Conservation (phyloP, 2,113 vertebrate species). For the Pachypanchax playfairii region DNA sequence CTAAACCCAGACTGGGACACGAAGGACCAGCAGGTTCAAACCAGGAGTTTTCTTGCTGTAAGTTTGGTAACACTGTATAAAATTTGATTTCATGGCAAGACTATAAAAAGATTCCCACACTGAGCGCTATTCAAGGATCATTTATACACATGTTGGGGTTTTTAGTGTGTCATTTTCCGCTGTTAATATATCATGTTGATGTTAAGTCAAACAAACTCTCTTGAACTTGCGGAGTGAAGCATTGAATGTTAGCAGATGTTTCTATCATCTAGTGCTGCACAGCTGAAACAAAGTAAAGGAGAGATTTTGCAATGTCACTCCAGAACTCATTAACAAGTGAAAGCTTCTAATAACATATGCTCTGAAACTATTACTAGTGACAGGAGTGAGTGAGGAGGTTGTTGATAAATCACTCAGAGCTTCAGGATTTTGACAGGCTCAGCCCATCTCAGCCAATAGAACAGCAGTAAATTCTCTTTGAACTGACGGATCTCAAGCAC, state of each 20-base stretch:
- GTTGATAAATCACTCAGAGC: conserved; percentile 45
- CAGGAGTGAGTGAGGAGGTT: conserved; percentile 37
- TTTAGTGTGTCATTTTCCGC: neutral
- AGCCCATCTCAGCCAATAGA: conserved; percentile 9
- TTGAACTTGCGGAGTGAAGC: neutral
- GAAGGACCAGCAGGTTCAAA: neutral
- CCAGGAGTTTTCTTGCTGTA: neutral
- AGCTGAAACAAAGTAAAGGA: conserved; percentile 27
- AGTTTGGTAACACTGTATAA: neutral
- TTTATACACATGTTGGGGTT: conserved; percentile 1
- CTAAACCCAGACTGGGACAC: too few relatives aligned
- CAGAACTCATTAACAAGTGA: conserved; percentile 36
- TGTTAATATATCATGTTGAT: neutral
- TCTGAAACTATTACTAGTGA: conserved; percentile 55
- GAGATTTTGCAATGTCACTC: conserved; percentile 24
- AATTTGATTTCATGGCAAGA: neutral
- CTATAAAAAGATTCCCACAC: neutral
- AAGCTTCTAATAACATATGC: conserved; percentile 64
- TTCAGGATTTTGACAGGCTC: conserved; percentile 15
- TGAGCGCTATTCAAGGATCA: neutral
- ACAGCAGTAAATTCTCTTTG: conserved; percentile 24
- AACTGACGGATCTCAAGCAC: conserved; percentile 19
- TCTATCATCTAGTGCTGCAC: conserved; percentile 32
- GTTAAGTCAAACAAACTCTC: neutral
- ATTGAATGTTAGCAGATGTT: conserved; percentile 38